phyloP scores from a whole-genome alignment of 1,140 invertebrate genomes.

The Pygmarrhopalites habei region DNA sequence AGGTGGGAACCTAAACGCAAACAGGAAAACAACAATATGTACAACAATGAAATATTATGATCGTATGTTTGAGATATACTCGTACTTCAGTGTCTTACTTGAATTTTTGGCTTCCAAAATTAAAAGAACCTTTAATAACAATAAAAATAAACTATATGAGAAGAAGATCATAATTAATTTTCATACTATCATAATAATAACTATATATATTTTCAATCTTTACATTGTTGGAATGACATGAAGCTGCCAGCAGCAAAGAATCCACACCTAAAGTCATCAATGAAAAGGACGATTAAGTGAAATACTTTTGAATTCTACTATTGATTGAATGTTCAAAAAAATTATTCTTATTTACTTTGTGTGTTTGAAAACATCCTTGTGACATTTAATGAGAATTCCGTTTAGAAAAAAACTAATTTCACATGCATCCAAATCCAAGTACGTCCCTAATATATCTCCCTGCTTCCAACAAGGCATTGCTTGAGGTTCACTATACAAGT shows the following conservation, averaged over 20 bases:
- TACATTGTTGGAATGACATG: conserved; percentile 91
- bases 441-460: conserved; percentile 76
- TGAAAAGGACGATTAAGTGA: conserved; percentile 39
- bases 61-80: too few relatives aligned
- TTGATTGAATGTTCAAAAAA: too few relatives aligned
- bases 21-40: too few relatives aligned
- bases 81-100: too few relatives aligned
- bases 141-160: too few relatives aligned
- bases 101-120: conserved; percentile 79
- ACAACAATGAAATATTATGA: too few relatives aligned
- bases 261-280: conserved; percentile 70
- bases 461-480: conserved; percentile 65
- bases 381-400: conserved; percentile 60
- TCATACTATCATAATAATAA: too few relatives aligned
- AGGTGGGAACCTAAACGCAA: conserved; percentile 74
- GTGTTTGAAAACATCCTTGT: conserved; percentile 66
- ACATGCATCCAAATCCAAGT: conserved; percentile 64
- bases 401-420: conserved; percentile 78
- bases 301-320: conserved; percentile 9
- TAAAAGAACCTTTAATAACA: too few relatives aligned
- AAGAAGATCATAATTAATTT: too few relatives aligned
- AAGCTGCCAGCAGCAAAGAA: conserved; percentile 92
- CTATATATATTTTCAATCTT: too few relatives aligned
- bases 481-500: conserved; percentile 55
- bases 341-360: conserved; percentile 61